phyloP scores from a whole-genome alignment of 2,797 vertebrate genomes.

The Hyperoplus immaculatus region DNA sequence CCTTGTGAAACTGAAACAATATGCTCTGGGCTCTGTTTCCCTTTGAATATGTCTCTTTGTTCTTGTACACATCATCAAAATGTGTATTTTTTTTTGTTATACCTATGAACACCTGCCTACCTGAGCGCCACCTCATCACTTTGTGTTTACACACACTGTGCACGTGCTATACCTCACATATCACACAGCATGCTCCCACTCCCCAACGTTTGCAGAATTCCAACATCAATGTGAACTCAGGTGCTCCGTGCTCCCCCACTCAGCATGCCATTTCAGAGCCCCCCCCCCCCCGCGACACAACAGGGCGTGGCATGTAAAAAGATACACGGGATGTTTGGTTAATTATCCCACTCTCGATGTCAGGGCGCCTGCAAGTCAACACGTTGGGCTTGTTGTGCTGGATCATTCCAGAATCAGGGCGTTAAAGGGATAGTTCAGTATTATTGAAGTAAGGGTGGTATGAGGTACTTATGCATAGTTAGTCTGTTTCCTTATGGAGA shows the following conservation, averaged over 20 bases:
- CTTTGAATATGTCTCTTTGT: conserved; percentile 28
- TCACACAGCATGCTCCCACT: conserved; percentile 39
- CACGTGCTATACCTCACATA: conserved; percentile 24
- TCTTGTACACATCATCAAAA: conserved; percentile 18
- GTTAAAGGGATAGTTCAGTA: background rate
- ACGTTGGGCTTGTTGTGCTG: conserved; percentile 21
- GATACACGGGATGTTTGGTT: conserved; percentile 55
- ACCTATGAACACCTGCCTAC: conserved; percentile 58
- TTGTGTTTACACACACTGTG: conserved; percentile 42
- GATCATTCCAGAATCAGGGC: conserved; percentile 15
- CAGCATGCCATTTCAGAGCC: conserved; percentile 1
- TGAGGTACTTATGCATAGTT: too few relatives aligned
- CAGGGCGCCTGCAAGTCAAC: conserved; percentile 31
- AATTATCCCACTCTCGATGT: conserved; percentile 58
- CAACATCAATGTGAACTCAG: conserved; percentile 40
- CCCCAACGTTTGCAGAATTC: conserved; percentile 23
- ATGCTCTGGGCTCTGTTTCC: conserved; percentile 17
- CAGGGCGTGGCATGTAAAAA: conserved; percentile 40
- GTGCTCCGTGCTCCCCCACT: conserved; percentile 11
- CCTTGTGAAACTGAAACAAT: conserved; percentile 38
- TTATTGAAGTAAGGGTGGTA: too few relatives aligned
- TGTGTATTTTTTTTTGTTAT: conserved; percentile 4
- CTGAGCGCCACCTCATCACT: conserved; percentile 37
- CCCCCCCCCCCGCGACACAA: conserved; percentile 15
- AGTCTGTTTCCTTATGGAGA: too few relatives aligned